A percentile compares a stretch with the other conserved stretches of the same genome.
Conservation (phyloP, 2,797 vertebrate species). For the Catostomus latipinnis region DNA sequence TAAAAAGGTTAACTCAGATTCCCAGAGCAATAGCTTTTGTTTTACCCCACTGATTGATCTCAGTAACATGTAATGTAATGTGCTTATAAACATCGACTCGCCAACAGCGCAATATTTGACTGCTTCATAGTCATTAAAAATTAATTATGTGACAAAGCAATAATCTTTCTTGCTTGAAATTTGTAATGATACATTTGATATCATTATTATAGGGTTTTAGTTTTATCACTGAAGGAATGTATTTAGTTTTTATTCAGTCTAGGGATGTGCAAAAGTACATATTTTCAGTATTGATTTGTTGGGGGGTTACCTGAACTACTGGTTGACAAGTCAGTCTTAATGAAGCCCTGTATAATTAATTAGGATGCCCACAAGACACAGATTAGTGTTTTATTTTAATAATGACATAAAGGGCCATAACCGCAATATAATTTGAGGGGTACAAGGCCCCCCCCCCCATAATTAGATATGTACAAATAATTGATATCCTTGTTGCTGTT, state of each 20-base stretch:
- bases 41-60: slow-evolving; percentile 18
- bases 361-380: too few species aligned
- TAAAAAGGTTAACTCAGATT: neutral
- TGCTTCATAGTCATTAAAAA: neutral
- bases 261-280: too few species aligned
- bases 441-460: too few species aligned
- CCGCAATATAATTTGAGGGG: too few species aligned
- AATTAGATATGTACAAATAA: too few species aligned
- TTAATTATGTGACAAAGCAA: neutral
- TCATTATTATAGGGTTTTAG: neutral
- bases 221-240: neutral
- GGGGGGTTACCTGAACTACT: too few species aligned
- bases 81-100: neutral
- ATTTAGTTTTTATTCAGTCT: neutral
- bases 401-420: too few species aligned
- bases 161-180: neutral
- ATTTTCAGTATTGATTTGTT: too few species aligned
- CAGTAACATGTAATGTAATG: slow-evolving; percentile 17
- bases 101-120: neutral
- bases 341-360: too few species aligned
- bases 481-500: too few species aligned
- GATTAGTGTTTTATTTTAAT: too few species aligned
- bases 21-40: neutral
- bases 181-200: neutral
- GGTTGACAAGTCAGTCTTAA: too few species aligned